Evolutionary conservation across 1,140 invertebrate species (phyloP), one percentile per base, ranked within the genome.

Genomic region (Lepidostoma basale): DNA sequence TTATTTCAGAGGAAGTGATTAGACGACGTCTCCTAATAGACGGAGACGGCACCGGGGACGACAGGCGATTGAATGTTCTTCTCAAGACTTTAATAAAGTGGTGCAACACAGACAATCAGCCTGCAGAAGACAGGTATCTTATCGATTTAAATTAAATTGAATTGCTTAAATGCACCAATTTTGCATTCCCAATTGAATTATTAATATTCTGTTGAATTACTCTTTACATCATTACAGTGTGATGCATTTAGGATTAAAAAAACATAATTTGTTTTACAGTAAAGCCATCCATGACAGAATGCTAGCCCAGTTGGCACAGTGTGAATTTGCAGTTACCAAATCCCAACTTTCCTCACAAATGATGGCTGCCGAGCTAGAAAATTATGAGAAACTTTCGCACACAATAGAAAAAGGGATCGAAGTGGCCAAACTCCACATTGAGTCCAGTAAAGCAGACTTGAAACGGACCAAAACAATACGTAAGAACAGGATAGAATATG

Each of bases 41-140:
- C 81, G 96, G 96, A 23, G 96, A 98, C 87, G 96, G 96, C 22
- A 95, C 93, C 22, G 96, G 95, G 42, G 96, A 98, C 81, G 96
- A 98, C 78, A 86, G 95, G 67, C 82, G 94, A 70, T 84, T 98
- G 14, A 96, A 93, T 75, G 88, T 91, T 49, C 78, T 98, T 3
- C 78, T 97, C 14, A 97, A 95, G 83, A 90, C 89, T 10, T 92
- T 97, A 69, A 87, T 95, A 16, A 95, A 95, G 80, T 98, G 94
- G 94, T 90, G 87, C 66, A 91, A 89, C 74, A 84, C 80, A 63
- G 82, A 88, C n/a, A 88, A 92, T 47, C 86, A 91, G 45, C 83
- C 86, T 49, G 79, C 85, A 14, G 87, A 90, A 76, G 90, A 94
- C 69, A 89, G 86, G 88, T 92, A 84, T n/a, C 4, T 44, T 8